Percentiles rank a stretch among this genome's conserved stretches.
These are phyloP conservation scores for Phortica okadai DNA, from an alignment of 2,888 invertebrate species.

Conservation along the genomic window DNA sequence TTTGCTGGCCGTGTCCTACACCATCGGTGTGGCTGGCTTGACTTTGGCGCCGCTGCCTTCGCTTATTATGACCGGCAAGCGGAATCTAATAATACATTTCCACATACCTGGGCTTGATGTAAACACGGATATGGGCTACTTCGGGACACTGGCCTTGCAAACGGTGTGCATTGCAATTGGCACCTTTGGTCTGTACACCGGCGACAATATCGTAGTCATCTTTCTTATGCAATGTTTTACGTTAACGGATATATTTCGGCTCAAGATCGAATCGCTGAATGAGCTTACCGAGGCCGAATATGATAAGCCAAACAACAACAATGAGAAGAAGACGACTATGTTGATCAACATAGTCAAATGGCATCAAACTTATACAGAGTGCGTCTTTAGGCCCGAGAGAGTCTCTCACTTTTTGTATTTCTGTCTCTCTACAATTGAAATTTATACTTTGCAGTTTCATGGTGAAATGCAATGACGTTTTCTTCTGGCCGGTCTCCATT, in stretches of 20 bases:
- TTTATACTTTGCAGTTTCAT: conserved; percentile 46
- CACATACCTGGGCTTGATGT: conserved; percentile 54
- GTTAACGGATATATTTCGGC: conserved; percentile 52
- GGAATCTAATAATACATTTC: conserved; percentile 53
- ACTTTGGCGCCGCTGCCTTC: conserved; percentile 33
- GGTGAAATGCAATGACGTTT: conserved; percentile 48
- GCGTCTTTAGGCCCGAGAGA: conserved; percentile 28
- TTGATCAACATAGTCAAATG: conserved; percentile 51
- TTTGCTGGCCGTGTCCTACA: conserved; percentile 36
- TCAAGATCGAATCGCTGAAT: conserved; percentile 54
- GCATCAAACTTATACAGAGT: conserved; percentile 54
- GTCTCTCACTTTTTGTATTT: conserved; percentile 21
- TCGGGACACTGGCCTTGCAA: conserved; percentile 49
- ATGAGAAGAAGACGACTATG: neutral
- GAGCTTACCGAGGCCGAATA: conserved; percentile 1
- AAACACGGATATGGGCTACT: conserved; percentile 47
- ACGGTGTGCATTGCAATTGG: conserved; percentile 41
- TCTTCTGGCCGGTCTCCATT: conserved; percentile 50
- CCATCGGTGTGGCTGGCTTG: conserved; percentile 31
- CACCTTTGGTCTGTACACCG: conserved; percentile 54
- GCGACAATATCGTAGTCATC: conserved; percentile 53
- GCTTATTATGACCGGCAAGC: conserved; percentile 30
- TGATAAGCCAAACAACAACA: neutral
- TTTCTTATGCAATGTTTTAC: conserved; percentile 48
- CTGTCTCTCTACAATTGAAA: neutral